Percentiles rank a stretch among this genome's conserved stretches.
Conservation (phyloP, 2,797 vertebrate species). For the Phylloscopus collybita region DNA sequence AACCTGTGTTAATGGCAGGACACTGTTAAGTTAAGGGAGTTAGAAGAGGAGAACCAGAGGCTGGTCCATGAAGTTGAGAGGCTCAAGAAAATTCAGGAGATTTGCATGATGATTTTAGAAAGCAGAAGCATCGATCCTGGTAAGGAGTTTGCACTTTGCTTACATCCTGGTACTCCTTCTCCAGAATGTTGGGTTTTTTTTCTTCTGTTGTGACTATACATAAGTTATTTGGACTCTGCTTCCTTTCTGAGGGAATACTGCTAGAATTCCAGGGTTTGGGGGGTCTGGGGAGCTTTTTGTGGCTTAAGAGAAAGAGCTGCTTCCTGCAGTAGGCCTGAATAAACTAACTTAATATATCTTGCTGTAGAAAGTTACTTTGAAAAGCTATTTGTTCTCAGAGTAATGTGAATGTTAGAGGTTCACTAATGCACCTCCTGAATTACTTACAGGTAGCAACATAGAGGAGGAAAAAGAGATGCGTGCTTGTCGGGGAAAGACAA, state of each 20-base stretch:
- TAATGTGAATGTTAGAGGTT: neutral
- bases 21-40: constrained; percentile 2
- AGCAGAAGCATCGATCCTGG: constrained; percentile 71
- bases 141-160: constrained; percentile 2
- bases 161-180: neutral
- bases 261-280: neutral
- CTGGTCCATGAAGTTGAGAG: constrained; percentile 72
- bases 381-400: neutral
- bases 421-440: neutral
- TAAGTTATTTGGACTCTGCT: neutral
- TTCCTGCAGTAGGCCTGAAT: neutral
- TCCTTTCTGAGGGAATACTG: neutral
- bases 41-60: constrained; percentile 33
- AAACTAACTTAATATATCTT: neutral
- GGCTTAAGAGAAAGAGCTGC: neutral
- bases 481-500: constrained; percentile 47
- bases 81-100: constrained; percentile 74
- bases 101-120: constrained; percentile 73
- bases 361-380: neutral
- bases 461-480: constrained; percentile 26
- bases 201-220: neutral
- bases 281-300: neutral
- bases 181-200: neutral
- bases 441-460: constrained; percentile 65
- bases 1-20: constrained; percentile 23